Conservation (phyloP, 2,113 vertebrate genomes). For the Macaca mulatta region DNA sequence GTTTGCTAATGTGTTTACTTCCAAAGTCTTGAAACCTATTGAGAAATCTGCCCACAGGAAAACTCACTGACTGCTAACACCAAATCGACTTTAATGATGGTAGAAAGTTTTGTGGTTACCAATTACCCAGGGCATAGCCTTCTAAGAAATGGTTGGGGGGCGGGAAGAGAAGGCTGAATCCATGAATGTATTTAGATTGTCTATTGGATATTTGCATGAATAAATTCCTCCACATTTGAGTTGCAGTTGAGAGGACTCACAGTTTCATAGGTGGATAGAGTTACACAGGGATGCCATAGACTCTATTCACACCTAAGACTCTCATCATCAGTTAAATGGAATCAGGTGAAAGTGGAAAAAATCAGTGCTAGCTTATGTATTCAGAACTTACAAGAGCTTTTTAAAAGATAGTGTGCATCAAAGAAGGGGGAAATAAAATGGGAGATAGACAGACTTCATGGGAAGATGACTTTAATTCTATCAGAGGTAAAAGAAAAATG, state of each 20-base stretch:
- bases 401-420: not conserved
- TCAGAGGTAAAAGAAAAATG: not conserved
- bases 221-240: not conserved
- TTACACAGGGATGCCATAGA: rapidly evolving
- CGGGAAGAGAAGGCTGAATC: not conserved
- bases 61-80: not conserved
- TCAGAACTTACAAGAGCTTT: not conserved
- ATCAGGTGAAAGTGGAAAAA: not conserved
- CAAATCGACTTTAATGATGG: not conserved
- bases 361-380: not conserved
- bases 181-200: no score
- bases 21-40: not conserved
- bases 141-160: not conserved
- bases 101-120: not conserved
- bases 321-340: not conserved
- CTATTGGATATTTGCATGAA: not conserved
- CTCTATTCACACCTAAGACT: not conserved
- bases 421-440: not conserved
- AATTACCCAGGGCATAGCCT: not conserved
- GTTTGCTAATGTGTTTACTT: not conserved
- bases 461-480: not conserved
- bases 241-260: not conserved
- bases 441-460: rapidly evolving
- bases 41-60: conserved; percentile 18
- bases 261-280: rapidly evolving